These are phyloP conservation scores for Lasioglossum marginatum DNA, from an alignment of 2,888 invertebrate genomes.

Conservation along the genomic window DNA sequence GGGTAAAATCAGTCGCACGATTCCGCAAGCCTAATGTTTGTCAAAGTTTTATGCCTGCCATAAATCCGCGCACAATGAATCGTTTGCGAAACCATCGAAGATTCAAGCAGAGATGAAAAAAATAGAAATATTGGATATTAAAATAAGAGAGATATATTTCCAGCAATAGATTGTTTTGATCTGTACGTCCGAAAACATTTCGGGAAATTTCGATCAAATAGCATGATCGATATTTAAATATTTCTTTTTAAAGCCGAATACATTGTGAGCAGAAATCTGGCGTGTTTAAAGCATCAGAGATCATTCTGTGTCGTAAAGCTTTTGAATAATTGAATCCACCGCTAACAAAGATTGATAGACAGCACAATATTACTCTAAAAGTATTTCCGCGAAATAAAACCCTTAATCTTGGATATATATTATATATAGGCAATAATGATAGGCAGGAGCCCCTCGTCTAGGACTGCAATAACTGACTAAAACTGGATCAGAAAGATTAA, in stretches of 20 bases:
- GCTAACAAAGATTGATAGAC: not conserved
- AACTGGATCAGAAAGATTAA: conserved; percentile 74
- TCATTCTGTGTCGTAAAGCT: not conserved
- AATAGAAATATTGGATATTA: too few relatives aligned
- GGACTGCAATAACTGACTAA: conserved; percentile 45
- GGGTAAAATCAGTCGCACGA: not conserved
- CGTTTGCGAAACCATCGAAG: not conserved
- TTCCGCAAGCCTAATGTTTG: conserved; percentile 3
- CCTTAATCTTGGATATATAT: not conserved
- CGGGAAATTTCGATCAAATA: too few relatives aligned
- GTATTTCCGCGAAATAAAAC: not conserved
- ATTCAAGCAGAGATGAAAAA: not conserved
- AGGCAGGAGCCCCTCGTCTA: not conserved
- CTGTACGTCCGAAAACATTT: too few relatives aligned
- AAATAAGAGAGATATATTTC: too few relatives aligned
- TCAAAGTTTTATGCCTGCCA: not conserved
- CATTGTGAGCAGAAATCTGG: too few relatives aligned
- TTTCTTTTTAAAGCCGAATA: too few relatives aligned
- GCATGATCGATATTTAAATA: too few relatives aligned
- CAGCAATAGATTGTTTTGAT: not conserved
- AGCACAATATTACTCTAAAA: not conserved
- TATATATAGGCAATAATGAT: not conserved
- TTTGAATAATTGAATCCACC: not conserved
- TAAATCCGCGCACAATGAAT: not conserved
- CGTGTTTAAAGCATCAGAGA: not conserved